Percentiles rank a stretch among this genome's conserved stretches.
These are phyloP conservation scores for Tyto alba DNA, from an alignment of 2,113 vertebrate species.

Conservation along the genomic window DNA sequence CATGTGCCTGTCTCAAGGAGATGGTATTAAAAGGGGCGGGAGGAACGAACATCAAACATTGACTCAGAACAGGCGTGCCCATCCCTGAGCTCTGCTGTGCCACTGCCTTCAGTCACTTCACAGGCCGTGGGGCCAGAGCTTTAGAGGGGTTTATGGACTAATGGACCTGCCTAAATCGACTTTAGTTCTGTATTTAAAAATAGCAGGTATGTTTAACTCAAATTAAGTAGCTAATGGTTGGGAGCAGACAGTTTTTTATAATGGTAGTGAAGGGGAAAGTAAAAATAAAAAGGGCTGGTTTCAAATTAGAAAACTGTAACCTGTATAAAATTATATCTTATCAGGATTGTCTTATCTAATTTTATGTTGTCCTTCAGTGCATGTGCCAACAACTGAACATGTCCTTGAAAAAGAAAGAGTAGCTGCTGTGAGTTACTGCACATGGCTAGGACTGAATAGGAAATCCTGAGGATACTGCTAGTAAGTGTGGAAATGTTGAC, in stretches of 20 bases:
- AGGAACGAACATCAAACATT: rapidly evolving
- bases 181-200: neutral
- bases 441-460: neutral
- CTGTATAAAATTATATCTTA: neutral
- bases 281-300: neutral
- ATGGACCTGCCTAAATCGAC: neutral
- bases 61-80: neutral
- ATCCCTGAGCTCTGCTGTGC: rapidly evolving
- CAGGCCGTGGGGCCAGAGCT: neutral
- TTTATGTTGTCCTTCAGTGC: neutral
- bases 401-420: neutral
- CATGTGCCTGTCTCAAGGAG: neutral
- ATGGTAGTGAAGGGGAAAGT: neutral
- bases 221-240: neutral
- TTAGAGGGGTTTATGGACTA: neutral
- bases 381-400: neutral
- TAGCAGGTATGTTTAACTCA: neutral
- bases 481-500: neutral
- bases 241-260: neutral
- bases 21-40: neutral
- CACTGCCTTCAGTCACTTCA: neutral
- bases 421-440: neutral
- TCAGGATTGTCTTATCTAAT: neutral
- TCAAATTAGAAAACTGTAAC: neutral
- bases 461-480: rapidly evolving